Percentiles rank a stretch among this genome's conserved stretches.
Evolutionary conservation across 2,888 invertebrate species (phyloP).

Genomic region (Liopterus haemorrhoidalis): DNA sequence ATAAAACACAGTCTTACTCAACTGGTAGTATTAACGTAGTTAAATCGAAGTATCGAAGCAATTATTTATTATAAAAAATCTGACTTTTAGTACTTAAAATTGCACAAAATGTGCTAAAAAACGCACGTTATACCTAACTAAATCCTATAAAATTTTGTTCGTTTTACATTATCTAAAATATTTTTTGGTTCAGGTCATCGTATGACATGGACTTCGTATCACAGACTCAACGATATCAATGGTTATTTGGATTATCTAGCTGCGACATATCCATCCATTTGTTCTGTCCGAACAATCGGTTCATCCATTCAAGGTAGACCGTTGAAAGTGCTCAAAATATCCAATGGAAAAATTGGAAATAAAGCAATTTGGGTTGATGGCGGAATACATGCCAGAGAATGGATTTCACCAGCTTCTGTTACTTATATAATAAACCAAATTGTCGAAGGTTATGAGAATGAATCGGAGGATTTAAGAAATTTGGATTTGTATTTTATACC

Average conservation of each 20-base stretch:
- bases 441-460: constrained; percentile 60
- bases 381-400: constrained; percentile 85
- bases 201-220: constrained; percentile 74
- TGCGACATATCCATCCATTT: constrained; percentile 63
- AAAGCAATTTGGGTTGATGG: constrained; percentile 68
- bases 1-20: no score
- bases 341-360: constrained; percentile 58
- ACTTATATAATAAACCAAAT: constrained; percentile 69
- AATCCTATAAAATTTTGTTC: no score
- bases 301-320: constrained; percentile 66
- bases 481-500: constrained; percentile 78
- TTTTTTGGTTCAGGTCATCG: constrained; percentile 45
- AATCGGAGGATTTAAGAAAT: constrained; percentile 63
- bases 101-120: no score
- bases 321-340: constrained; percentile 65
- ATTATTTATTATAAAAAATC: no score
- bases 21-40: no score
- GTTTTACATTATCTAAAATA: constrained; percentile 23
- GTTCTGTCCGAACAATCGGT: constrained; percentile 68
- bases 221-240: constrained; percentile 62
- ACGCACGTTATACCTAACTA: no score
- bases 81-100: no score
- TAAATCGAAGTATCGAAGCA: no score
- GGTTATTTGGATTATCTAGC: constrained; percentile 67
- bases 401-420: constrained; percentile 76